Base-by-base conservation (phyloP, 2,797 vertebrate genomes). In the Uromys caudimaculatus region DNA sequence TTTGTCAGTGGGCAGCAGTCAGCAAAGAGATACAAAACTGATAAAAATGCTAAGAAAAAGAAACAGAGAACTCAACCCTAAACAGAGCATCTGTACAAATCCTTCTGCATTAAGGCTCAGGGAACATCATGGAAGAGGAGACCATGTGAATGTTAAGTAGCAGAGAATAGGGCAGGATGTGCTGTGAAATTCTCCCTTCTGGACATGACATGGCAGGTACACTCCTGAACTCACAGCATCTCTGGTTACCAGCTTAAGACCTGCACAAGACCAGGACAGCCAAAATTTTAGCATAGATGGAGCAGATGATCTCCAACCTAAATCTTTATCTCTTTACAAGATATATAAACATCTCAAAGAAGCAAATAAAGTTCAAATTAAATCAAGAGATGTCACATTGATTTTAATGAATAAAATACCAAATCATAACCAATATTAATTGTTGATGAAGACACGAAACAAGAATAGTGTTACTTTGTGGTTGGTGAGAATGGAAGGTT, bases 311-410 rank as follows among this genome's bases (percentile, higher is more conserved):
- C 58, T 47, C 23, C 23, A 2, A 19, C 41, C 29, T 92, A 47
- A 93, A 76, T 4, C 62, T 38, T 50, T 79, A 86, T 58, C 11
- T 94, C 3, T 67, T 21, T 21, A 73, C 9, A 58, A 56, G 91
- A 93, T 77, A 91, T 64, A 83, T 0, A 58, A 35, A 73, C 16
- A 67, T 67, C 24, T 24, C 11, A 84, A 90, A 58, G 35, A 95
- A 84, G 10, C 52, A 64, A 52, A 76, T 58, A 58, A 92, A 87
- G 90, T 83, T 50, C 2, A 89, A 89, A 89, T 85, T 77, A 64
- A 88, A 93, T 54, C 32, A 88, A 9, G 44, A 92, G 85, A 71
- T 1, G 19, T 19, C 16, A 69, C 12, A 11, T 2, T 4, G 60
- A 52, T 35, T 54, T 92, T 58, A 95, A 91, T 88, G 56, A 21